These are phyloP conservation scores for Erebia aethiops DNA, from an alignment of 2,888 invertebrate genomes.

Conservation along the genomic window DNA sequence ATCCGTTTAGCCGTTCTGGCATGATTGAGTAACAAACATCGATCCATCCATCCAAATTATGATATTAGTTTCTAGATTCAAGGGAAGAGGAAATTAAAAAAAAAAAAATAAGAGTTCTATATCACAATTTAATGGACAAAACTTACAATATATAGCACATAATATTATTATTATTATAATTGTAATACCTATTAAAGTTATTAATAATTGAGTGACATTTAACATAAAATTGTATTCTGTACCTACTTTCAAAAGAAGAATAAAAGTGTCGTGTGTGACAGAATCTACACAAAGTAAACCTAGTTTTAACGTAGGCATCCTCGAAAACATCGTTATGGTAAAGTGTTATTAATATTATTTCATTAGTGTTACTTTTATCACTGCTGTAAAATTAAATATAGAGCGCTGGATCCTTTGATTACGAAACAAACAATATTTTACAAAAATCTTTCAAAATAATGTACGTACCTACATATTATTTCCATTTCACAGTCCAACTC, in stretches of 20 bases:
- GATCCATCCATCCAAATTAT: neutral
- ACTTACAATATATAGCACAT: slow-evolving; percentile 33
- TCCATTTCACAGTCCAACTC: no score
- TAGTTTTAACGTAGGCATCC: no score
- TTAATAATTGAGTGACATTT: slow-evolving; percentile 28
- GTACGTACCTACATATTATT: no score
- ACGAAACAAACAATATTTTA: neutral
- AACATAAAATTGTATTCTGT: neutral
- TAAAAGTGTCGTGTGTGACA: neutral
- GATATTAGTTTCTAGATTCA: neutral
- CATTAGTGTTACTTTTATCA: no score
- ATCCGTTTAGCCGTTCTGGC: no score
- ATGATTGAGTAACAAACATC: no score
- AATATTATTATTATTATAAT: slow-evolving; percentile 9
- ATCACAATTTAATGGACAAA: slow-evolving; percentile 81
- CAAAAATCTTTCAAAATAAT: no score
- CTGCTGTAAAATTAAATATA: neutral
- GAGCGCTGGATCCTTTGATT: neutral
- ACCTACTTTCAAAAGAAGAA: neutral
- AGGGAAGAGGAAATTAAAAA: neutral
- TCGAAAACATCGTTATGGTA: no score
- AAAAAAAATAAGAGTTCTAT: slow-evolving; percentile 46
- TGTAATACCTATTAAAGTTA: neutral
- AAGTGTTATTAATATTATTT: no score
- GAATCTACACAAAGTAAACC: no score